Percentiles rank a stretch among this genome's conserved stretches.
These are phyloP conservation scores for Cricetomys ansorgei DNA, from an alignment of 2,113 vertebrate genomes.

Conservation along the genomic window DNA sequence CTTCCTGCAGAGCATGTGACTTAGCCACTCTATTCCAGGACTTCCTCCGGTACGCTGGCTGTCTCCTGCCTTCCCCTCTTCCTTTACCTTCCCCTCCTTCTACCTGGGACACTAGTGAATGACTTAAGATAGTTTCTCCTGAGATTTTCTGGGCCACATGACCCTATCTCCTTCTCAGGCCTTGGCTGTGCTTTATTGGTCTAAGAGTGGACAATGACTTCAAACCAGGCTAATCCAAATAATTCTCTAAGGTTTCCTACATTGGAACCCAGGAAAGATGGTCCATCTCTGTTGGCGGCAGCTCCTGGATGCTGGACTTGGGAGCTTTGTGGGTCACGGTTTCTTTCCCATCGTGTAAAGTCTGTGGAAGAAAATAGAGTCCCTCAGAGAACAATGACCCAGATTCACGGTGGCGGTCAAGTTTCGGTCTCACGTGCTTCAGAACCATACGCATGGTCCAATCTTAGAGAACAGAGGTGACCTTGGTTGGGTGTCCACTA, in stretches of 20 bases:
- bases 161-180: background rate
- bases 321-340: background rate
- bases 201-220: background rate
- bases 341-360: rapidly evolving
- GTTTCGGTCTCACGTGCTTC: background rate
- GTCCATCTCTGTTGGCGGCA: background rate
- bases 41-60: background rate
- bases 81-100: background rate
- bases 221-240: background rate
- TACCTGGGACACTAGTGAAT: rapidly evolving
- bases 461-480: background rate
- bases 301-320: background rate
- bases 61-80: background rate
- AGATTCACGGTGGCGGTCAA: background rate
- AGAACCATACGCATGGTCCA: background rate
- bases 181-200: background rate
- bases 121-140: too few relatives aligned
- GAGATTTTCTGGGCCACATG: background rate
- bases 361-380: background rate
- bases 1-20: background rate
- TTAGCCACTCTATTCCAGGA: background rate
- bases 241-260: background rate
- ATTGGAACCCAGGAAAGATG: background rate
- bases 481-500: background rate
- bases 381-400: background rate